Base-by-base conservation (phyloP, 2,888 invertebrate species). In the Brachypalpus laphriformis region DNA sequence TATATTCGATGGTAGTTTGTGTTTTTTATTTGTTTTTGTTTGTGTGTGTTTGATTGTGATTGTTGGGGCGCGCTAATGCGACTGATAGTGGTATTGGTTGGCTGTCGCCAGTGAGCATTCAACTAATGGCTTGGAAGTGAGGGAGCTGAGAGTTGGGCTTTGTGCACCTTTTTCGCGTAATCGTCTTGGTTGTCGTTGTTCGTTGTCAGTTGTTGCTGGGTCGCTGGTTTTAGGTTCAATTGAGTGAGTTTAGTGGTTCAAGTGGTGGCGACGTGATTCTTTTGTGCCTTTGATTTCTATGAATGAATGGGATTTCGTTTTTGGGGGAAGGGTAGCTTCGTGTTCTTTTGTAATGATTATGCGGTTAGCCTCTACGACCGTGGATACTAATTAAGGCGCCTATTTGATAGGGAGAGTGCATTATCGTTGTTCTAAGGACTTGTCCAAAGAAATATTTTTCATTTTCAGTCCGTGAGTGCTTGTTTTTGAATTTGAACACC, bases 261-360 rank as follows among this genome's bases (percentile, higher is more conserved):
- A 83, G 78, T 78, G 78, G 78, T 74, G 82, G 78, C 78, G 66
- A 74, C 78, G 83, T 70, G 78, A 83, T 78, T 83, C 83, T 72
- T 74, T 83, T 83, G 72, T 83, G 49, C 47, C 11, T 42, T 68
- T 78, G 63, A 74, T 83, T 83, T 83, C 78, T 70, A 78, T 78
- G 57, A 74, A 66, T 61, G 54, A 82, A 72, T 82, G 59, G 45
- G 45, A 57, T 54, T 54, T 42, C 45, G 1, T 25, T 65, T 56
- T 57, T 65, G 70, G 45, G 61, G 37, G 56, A 56, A 75, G 56
- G 47, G 37, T 66, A 28, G 45, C 61, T 70, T 63, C 54, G 61
- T 63, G 77, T 54, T 54, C 63, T 47, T 51, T 70, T 42, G 22
- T 77, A 28, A 66, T 47, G 51, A 70, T 61, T 65, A 56, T 25